These are phyloP conservation scores for Macroglossus sobrinus DNA, from an alignment of 2,113 vertebrate species.

Conservation along the genomic window DNA sequence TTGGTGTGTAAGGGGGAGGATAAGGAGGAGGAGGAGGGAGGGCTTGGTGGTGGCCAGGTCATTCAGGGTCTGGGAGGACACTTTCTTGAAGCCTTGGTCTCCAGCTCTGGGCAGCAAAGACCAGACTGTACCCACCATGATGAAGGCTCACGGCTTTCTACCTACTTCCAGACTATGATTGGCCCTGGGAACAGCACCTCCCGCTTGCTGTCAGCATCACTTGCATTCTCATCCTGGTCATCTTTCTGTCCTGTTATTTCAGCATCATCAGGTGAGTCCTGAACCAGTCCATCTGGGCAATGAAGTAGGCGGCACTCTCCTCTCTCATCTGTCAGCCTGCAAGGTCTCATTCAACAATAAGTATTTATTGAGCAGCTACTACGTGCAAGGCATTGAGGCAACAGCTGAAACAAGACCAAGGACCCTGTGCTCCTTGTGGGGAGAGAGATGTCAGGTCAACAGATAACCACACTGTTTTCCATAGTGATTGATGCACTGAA, in stretches of 20 bases:
- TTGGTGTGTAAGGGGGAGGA: not conserved
- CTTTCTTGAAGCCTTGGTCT: not conserved
- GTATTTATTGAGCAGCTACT: not conserved
- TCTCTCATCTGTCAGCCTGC: not conserved
- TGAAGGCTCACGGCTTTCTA: not conserved
- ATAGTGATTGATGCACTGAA: accelerated
- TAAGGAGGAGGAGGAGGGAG: accelerated
- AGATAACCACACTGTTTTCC: not conserved
- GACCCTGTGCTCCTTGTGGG: not conserved
- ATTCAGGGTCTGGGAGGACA: accelerated
- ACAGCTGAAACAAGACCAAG: not conserved
- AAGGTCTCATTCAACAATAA: accelerated
- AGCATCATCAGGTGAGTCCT: slow-evolving; percentile 76
- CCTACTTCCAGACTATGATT: slow-evolving; percentile 67
- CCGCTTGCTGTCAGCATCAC: slow-evolving; percentile 55
- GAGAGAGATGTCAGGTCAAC: not conserved
- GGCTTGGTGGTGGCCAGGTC: accelerated
- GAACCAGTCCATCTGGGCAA: not conserved
- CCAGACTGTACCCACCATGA: accelerated
- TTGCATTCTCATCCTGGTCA: slow-evolving; percentile 65
- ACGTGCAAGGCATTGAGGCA: accelerated
- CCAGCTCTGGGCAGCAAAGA: not conserved
- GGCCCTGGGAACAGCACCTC: slow-evolving; percentile 56
- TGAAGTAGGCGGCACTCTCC: not conserved
- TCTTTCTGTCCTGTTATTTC: slow-evolving; percentile 73